phyloP scores from a whole-genome alignment of 2,888 invertebrate genomes.

The Diarsia rubi region DNA sequence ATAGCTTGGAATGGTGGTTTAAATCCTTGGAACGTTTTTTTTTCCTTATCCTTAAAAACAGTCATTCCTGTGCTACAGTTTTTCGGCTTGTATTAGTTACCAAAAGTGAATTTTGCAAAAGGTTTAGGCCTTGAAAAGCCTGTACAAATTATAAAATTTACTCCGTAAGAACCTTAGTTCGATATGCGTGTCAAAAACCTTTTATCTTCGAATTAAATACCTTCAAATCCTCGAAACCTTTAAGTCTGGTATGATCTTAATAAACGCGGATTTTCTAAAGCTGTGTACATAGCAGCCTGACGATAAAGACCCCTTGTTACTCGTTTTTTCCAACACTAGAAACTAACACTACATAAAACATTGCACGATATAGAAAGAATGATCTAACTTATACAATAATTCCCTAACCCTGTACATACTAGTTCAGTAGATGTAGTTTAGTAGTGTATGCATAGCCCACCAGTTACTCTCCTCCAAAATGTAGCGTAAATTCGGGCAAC shows the following conservation, averaged over 20 bases:
- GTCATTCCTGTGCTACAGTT: not conserved
- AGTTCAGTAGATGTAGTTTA: slow-evolving; percentile 63
- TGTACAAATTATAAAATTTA: slow-evolving; percentile 37
- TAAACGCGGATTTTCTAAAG: slow-evolving; percentile 59
- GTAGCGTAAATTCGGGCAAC: slow-evolving; percentile 15
- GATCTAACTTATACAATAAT: slow-evolving; percentile 60
- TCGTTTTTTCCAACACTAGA: slow-evolving; percentile 85
- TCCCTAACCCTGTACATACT: slow-evolving; percentile 59
- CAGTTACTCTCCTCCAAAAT: slow-evolving; percentile 37
- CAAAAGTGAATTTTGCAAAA: slow-evolving; percentile 41
- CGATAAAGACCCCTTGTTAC: slow-evolving; percentile 90
- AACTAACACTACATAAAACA: slow-evolving; percentile 77
- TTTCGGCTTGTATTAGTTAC: not conserved
- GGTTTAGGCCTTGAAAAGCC: slow-evolving; percentile 28
- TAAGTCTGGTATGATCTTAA: slow-evolving; percentile 42
- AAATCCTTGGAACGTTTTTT: not conserved
- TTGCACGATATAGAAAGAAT: slow-evolving; percentile 63
- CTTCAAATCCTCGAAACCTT: slow-evolving; percentile 47
- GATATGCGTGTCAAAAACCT: slow-evolving; percentile 38
- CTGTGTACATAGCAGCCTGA: slow-evolving; percentile 78
- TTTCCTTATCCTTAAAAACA: not conserved
- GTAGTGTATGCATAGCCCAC: slow-evolving; percentile 47
- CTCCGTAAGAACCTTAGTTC: slow-evolving; percentile 45
- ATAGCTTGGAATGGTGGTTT: slow-evolving; percentile 4
- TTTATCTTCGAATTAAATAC: slow-evolving; percentile 20